Base-by-base conservation (phyloP, 2,888 invertebrate species). In the Ophion obscuratus region DNA sequence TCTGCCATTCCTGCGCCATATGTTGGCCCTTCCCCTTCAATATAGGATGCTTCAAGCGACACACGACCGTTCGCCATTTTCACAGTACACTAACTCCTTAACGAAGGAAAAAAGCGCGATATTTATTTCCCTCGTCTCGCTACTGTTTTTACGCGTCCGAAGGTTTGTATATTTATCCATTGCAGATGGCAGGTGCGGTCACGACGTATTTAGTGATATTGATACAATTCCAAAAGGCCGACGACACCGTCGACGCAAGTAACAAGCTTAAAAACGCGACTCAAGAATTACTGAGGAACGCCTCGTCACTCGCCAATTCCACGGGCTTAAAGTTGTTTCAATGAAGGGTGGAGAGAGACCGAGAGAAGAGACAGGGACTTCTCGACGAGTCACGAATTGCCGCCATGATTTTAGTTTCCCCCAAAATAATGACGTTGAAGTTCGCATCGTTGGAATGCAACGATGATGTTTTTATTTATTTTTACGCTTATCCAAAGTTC, bases 151-250 rank as follows among this genome's bases (percentile, higher is more conserved):
- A 36, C 20, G 4, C 31, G 2, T 71, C 17, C 1, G 14, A 27
- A 71, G 31, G 40, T 57, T 2, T 59, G 17, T 71, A 66, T 67
- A 24, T 9, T 86, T 86, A 61, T 68, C 14, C 67, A 90, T 94
- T 94, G 44, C 93, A 96, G 96, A 94, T 96, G 24, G 94, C 95
- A 2, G 96, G 95, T 2, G 95, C 95, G 2, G 96, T 96, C 0
- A 95, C 95, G 0, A 96, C 96, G 0, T 96, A 96, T 90, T 90
- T 96, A 77, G 96, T 96, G 6, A 96, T 96, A 83, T 92, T 96
- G 11, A 95, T 96, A 91, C 96, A 96, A 90, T 96, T 96, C 85
- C 96, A 96, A 92, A 95, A 95, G 91, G 95, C 95, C 59, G 95
- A 95, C 70, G 95, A 92, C 7, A 91, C 92, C 0, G 85, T 91